Percentiles rank a stretch among this genome's conserved stretches.
Conservation (phyloP, 2,797 vertebrate genomes). For the Amazona finschi region DNA sequence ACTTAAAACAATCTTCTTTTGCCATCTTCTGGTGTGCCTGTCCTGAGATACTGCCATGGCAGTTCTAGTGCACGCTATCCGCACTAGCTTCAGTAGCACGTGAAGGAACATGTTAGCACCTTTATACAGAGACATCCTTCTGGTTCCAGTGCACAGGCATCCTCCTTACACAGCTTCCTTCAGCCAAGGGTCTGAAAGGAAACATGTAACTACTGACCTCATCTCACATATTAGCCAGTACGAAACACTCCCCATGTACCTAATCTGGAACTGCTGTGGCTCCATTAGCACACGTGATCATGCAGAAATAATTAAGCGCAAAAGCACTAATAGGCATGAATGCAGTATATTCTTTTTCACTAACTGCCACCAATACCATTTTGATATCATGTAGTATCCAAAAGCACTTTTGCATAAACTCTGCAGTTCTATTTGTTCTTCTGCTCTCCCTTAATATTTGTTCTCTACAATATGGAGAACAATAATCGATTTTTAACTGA, state of each 20-base stretch:
- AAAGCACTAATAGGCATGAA: not conserved
- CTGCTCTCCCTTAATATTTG: not conserved
- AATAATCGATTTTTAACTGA: not conserved
- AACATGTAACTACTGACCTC: not conserved
- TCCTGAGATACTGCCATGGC: not conserved
- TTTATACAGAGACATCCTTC: not conserved
- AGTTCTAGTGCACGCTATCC: rapidly evolving
- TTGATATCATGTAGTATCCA: not conserved
- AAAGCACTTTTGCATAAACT: not conserved
- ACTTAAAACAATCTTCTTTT: not conserved
- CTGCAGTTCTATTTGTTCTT: not conserved
- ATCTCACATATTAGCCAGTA: rapidly evolving
- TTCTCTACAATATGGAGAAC: not conserved
- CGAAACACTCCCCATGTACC: rapidly evolving
- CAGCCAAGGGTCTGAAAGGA: not conserved
- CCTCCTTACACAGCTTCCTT: not conserved
- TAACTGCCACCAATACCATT: not conserved
- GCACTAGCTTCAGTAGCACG: too few species aligned
- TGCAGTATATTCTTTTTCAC: not conserved
- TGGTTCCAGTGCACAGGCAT: not conserved
- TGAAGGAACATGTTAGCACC: rapidly evolving
- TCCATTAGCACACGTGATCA: not conserved
- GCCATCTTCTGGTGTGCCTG: not conserved
- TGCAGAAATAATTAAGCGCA: not conserved
- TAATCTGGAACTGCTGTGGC: not conserved